Evolutionary conservation across 2,113 vertebrate genomes (phyloP).

Genomic region (cat (Felis catus)): DNA sequence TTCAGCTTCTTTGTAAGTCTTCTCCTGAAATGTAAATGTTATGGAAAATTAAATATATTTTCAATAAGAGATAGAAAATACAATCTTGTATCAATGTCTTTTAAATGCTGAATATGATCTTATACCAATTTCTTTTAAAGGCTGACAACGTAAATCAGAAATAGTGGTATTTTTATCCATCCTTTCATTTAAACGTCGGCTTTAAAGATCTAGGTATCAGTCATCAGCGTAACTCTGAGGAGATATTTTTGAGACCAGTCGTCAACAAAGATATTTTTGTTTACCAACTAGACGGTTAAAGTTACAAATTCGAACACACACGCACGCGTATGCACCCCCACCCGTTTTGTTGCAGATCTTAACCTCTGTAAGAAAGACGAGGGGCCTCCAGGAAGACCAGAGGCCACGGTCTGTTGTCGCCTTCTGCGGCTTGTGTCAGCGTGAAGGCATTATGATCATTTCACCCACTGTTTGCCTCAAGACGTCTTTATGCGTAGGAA

Average conservation of each 20-base stretch:
- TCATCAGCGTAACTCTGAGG: not conserved
- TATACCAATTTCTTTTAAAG: not conserved
- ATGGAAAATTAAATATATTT: not conserved
- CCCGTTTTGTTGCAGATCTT: not conserved
- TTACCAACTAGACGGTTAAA: not conserved
- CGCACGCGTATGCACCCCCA: not conserved
- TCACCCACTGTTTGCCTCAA: not conserved
- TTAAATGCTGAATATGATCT: not conserved
- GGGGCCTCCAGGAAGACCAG: not conserved
- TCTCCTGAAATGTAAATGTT: not conserved
- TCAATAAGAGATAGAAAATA: not conserved
- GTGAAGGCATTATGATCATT: accelerated
- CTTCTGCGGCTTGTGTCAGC: not conserved
- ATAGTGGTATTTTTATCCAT: not conserved
- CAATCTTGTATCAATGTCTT: not conserved
- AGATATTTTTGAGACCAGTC: not conserved
- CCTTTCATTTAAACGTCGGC: not conserved
- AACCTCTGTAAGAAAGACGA: not conserved
- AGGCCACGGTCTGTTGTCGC: accelerated
- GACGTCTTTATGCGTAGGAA: not conserved
- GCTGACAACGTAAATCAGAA: not conserved
- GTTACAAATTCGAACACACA: not conserved
- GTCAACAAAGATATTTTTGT: not conserved
- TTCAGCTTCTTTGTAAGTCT: not conserved
- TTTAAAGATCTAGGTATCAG: not conserved